These are phyloP conservation scores for Cyanocitta stelleri DNA, from an alignment of 2,113 vertebrate genomes.

Conservation along the genomic window DNA sequence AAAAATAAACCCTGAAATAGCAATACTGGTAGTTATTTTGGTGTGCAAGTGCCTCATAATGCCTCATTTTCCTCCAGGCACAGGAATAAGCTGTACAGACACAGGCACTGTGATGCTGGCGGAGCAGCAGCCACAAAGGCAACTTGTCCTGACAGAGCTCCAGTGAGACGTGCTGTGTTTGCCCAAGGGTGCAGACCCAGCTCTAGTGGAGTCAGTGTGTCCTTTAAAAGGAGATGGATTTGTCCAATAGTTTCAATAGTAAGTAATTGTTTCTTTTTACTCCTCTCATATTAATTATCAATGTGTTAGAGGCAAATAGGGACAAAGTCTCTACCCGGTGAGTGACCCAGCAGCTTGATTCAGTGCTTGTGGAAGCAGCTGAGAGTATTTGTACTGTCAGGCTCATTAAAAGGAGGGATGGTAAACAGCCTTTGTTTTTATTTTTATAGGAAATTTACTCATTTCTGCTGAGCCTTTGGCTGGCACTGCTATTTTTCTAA, in stretches of 20 bases:
- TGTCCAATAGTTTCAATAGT: background rate
- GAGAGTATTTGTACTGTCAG: background rate
- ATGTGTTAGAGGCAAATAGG: background rate
- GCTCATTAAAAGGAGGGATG: background rate
- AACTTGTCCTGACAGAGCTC: background rate
- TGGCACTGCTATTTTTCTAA: background rate
- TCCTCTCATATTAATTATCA: background rate
- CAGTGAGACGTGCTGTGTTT: background rate
- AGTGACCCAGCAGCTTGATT: background rate
- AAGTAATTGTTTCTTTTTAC: background rate
- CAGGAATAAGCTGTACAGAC: background rate
- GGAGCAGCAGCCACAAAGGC: background rate
- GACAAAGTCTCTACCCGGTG: background rate
- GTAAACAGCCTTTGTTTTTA: background rate
- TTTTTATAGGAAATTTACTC: background rate
- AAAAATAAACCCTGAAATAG: slow-evolving; percentile 24
- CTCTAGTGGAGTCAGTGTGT: background rate
- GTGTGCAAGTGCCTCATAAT: background rate
- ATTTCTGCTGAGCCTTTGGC: background rate
- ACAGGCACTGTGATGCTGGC: background rate
- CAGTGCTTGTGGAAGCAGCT: background rate
- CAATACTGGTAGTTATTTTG: background rate
- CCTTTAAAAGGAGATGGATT: background rate
- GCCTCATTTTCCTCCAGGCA: background rate
- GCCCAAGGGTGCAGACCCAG: background rate